phyloP scores from a whole-genome alignment of 92 coral and sea anemone species.

The Phenganax stokvisi region DNA sequence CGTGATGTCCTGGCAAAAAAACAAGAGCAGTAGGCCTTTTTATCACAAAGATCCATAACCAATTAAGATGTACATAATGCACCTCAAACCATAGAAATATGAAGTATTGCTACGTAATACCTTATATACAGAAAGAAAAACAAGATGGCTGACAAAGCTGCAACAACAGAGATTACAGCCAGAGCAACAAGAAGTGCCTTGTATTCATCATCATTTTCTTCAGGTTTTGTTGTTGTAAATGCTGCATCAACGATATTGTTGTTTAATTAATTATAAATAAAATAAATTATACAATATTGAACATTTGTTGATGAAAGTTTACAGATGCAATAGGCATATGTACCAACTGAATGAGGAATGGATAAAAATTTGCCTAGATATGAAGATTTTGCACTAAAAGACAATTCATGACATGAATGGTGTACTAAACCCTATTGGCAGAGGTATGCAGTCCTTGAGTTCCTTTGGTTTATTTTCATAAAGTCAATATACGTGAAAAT shows the following conservation, averaged over 20 bases:
- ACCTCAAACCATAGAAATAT: neutral
- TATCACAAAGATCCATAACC: neutral
- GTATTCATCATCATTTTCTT: neutral
- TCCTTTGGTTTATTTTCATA: too few relatives aligned
- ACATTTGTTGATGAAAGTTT: too few relatives aligned
- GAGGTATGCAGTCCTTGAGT: too few relatives aligned
- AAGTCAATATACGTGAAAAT: too few relatives aligned
- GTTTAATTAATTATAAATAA: too few relatives aligned
- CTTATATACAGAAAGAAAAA: conserved; percentile 30
- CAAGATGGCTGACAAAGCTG: conserved; percentile 22
- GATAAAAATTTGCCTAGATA: too few relatives aligned
- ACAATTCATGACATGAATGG: too few relatives aligned
- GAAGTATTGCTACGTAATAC: neutral
- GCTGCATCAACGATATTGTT: neutral
- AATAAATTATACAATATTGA: too few relatives aligned
- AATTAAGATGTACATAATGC: neutral
- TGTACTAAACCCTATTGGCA: too few relatives aligned
- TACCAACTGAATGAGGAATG: too few relatives aligned
- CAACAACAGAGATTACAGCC: conserved; percentile 13
- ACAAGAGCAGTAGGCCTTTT: neutral
- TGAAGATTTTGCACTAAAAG: too few relatives aligned
- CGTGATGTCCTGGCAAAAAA: conserved; percentile 1
- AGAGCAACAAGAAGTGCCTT: neutral
- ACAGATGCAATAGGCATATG: too few relatives aligned
- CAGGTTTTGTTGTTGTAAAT: neutral